Evolutionary conservation across 2,888 invertebrate genomes (phyloP), one percentile per base, ranked within the genome.

Genomic region (Caenorhabditis zanzibari): DNA sequence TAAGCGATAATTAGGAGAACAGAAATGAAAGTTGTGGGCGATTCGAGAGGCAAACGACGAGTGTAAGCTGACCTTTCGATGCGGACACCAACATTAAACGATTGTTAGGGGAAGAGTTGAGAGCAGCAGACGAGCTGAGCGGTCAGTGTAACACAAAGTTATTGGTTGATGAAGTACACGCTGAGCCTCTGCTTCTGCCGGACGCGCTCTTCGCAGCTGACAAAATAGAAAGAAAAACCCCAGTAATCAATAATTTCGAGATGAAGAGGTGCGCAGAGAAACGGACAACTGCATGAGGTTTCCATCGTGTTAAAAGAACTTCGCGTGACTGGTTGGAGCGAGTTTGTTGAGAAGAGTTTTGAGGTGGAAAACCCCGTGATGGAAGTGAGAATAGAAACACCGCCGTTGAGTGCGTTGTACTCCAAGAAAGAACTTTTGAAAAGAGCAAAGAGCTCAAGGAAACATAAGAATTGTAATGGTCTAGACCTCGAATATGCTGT

Each of bases 51-150:
- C 47, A 26, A 61, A 38, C 9, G 41, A 49, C 12, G 38, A 74
- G 59, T 59, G 69, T 61, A 72, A 72, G 72, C 66, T 80, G 80
- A 72, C 80, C 80, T 80, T 80, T 80, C 69, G 66, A 66, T 76
- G 66, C 38, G 44, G 71, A 82, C 71, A 63, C 54, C 61, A 75
- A 75, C 52, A 74, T 81, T 73, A 81, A 75, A 56, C 63, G 69
- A 68, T 73, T 68, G 59, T 81, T 69, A 59, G 76, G 58, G 49
- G 35, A 38, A 10, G 28, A 56, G 56, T 26, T n/a, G 32, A 56
- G 26, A 38, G 35, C 16, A 38, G 66, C 41, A 58, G 47, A 59
- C 68, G 35, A 12, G 19, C 26, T 59, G 63, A 68, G 63, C 59
- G 77, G 77, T 71, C 77, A 77, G 77, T 77, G 77, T 77, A 77